A percentile compares a stretch with the other conserved stretches of the same genome.
phyloP scores from a whole-genome alignment of 2,113 vertebrate species.

The Caranx melampygus region DNA sequence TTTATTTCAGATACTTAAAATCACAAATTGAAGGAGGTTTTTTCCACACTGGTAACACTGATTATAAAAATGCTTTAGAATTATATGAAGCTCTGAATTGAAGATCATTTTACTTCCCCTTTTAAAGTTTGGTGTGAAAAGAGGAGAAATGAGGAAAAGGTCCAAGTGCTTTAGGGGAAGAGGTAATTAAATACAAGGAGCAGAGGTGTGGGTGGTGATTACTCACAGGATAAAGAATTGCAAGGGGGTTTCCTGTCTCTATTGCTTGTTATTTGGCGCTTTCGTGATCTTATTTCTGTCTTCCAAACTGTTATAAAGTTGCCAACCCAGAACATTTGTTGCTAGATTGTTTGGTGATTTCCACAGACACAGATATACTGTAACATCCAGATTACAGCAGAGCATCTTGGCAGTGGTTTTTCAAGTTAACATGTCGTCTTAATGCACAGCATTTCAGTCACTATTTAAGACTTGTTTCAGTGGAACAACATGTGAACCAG shows the following conservation, averaged over 20 bases:
- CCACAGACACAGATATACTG: too few species aligned
- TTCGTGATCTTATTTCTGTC: not conserved
- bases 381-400: too few species aligned
- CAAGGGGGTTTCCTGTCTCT: conserved; percentile 17
- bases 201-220: not conserved
- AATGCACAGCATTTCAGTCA: too few species aligned
- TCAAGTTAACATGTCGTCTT: too few species aligned
- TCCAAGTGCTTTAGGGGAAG: not conserved
- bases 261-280: not conserved
- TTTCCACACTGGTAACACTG: not conserved
- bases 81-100: not conserved
- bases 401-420: too few species aligned
- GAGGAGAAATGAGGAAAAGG: not conserved
- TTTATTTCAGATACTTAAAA: not conserved
- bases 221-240: not conserved
- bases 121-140: not conserved
- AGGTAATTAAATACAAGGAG: not conserved
- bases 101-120: not conserved
- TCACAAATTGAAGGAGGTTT: not conserved
- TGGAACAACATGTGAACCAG: too few species aligned
- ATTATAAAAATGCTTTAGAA: not conserved
- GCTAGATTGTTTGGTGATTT: too few species aligned
- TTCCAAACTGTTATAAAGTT: not conserved
- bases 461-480: too few species aligned
- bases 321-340: too few species aligned